Evolutionary conservation across 1,140 invertebrate genomes (phyloP), one percentile per base, ranked within the genome.

Genomic region (Pseudachorutes palmiensis): DNA sequence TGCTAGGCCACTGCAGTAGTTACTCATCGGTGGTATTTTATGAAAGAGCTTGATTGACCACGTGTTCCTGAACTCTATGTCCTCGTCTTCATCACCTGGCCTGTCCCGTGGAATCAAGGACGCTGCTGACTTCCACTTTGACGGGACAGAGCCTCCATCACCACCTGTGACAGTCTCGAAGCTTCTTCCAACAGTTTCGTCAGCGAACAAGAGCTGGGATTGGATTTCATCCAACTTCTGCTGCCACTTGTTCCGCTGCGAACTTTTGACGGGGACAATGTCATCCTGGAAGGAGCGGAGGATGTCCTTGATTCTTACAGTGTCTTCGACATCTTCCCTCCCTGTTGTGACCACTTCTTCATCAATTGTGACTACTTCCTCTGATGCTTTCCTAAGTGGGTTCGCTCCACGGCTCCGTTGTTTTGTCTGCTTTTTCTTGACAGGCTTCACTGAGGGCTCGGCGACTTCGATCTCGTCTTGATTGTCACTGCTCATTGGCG

Each of bases 61-160:
- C n/a, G n/a, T n/a, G n/a, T n/a, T n/a, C n/a, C n/a, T n/a, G n/a
- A n/a, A n/a, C n/a, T n/a, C n/a, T n/a, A n/a, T n/a, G n/a, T n/a
- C n/a, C n/a, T 45, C 36, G 36, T 45, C 36, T 12, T 45, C 36
- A 19, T 12, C 51, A 5, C 5, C 5, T 55, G 51, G 12, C 24
- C 9, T 5, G 24, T 55, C 51, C 24, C 51, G 9, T 12, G 51
- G 51, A 24, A 55, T 55, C 24, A 55, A 22, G 5, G 12, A 16
- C 5, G 51, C 51, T 5, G 51, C 51, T 19, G 51, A 55, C 51
- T 55, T 55, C 51, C 51, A 55, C 24, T 55, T 55, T 55, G 51
- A 55, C 5, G 51, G 51, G 24, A 55, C 51, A 5, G 51, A 55
- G 5, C 14, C 51, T 5, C 51, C 24, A 26, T 55, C 51, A 5